Conservation (phyloP, 2,888 invertebrate genomes). For the Isotomurus palustris region DNA sequence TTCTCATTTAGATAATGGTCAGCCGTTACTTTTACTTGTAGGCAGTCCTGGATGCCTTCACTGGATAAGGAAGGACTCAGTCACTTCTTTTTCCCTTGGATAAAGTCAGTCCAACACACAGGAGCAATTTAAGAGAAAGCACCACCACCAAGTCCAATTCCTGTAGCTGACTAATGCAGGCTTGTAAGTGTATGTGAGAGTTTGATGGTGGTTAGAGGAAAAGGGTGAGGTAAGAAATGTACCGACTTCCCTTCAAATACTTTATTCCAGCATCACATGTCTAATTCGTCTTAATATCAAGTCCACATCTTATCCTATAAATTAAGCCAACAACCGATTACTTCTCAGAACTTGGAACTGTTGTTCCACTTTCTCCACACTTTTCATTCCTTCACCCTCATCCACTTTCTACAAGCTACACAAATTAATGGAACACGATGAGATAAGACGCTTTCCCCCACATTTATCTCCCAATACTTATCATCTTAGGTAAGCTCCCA, state of each 20-base stretch:
- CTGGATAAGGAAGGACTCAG: conserved; percentile 10
- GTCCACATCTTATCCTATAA: conserved; percentile 44
- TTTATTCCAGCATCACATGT: conserved; percentile 27
- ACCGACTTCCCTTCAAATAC: conserved; percentile 5
- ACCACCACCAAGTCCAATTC: neutral
- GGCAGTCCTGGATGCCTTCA: neutral
- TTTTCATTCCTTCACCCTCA: neutral
- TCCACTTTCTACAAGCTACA: neutral
- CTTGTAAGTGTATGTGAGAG: neutral
- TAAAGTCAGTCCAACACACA: neutral
- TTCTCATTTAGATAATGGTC: conserved; percentile 46
- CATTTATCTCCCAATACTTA: conserved; percentile 5
- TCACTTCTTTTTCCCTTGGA: neutral
- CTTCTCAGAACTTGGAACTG: conserved; percentile 26
- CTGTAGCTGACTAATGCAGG: neutral
- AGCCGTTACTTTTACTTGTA: conserved; percentile 34
- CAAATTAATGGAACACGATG: neutral
- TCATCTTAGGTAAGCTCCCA: too few species aligned
- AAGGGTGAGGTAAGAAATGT: conserved; percentile 1
- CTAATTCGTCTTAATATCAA: conserved; percentile 45
- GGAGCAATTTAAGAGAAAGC: conserved; percentile 12
- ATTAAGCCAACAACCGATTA: conserved; percentile 44
- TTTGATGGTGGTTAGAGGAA: neutral
- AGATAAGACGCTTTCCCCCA: too few species aligned
- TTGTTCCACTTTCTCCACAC: conserved; percentile 13